phyloP scores from a whole-genome alignment of 2,888 invertebrate genomes.

The Caenorhabditis wallacei region DNA sequence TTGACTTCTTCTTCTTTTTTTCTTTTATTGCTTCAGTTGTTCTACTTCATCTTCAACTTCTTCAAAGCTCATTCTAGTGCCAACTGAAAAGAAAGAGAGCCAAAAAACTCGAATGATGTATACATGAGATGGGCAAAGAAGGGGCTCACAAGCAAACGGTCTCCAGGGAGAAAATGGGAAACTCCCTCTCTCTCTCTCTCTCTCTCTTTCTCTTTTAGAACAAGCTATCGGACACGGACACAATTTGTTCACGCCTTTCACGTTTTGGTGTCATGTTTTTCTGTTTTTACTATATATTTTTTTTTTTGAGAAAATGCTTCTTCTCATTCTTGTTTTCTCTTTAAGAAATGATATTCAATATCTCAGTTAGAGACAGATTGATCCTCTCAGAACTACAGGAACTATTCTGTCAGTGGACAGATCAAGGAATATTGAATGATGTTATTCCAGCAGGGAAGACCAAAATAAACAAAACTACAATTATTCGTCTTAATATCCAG shows the following conservation, averaged over 20 bases:
- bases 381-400: too few species aligned
- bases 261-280: slow-evolving; percentile 53
- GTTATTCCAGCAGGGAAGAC: too few species aligned
- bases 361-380: too few species aligned
- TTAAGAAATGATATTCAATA: too few species aligned
- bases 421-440: too few species aligned
- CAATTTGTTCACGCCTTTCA: slow-evolving; percentile 58
- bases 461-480: too few species aligned
- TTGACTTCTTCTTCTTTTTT: slow-evolving; percentile 22
- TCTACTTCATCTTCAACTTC: slow-evolving; percentile 21
- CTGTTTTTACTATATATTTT: slow-evolving; percentile 38
- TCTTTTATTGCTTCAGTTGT: background rate
- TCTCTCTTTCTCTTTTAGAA: too few species aligned
- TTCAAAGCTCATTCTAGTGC: slow-evolving; percentile 31
- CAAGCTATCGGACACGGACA: slow-evolving; percentile 47
- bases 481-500: too few species aligned
- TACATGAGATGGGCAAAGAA: slow-evolving; percentile 48
- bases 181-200: too few species aligned
- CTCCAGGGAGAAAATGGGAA: slow-evolving; percentile 52
- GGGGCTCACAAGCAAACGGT: slow-evolving; percentile 50
- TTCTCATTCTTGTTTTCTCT: slow-evolving; percentile 11
- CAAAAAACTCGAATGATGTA: slow-evolving; percentile 63
- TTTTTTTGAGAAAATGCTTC: slow-evolving; percentile 13
- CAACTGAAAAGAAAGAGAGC: slow-evolving; percentile 5
- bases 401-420: too few species aligned